Percentiles rank a stretch among this genome's conserved stretches.
phyloP scores from a whole-genome alignment of 2,113 vertebrate species.

The Morone chrysops region DNA sequence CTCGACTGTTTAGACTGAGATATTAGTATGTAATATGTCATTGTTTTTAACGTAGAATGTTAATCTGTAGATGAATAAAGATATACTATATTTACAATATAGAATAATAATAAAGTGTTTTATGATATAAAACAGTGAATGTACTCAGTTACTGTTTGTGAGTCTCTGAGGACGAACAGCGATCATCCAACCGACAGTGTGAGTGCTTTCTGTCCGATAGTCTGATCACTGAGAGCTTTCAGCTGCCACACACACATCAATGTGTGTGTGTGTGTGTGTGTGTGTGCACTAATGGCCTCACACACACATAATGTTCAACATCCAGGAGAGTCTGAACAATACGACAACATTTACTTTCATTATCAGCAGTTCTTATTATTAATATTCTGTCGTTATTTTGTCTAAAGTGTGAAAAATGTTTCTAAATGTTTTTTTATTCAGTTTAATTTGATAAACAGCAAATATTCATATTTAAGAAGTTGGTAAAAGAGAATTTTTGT shows the following conservation, averaged over 20 bases:
- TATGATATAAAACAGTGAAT: not conserved
- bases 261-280: conserved; percentile 29
- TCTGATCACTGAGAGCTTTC: conserved; percentile 69
- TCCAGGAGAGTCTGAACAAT: not conserved
- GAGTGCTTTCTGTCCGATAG: conserved; percentile 42
- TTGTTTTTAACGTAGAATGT: too few species aligned
- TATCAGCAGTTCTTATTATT: too few species aligned
- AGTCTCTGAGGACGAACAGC: not conserved
- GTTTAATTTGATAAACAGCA: not conserved
- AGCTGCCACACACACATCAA: conserved; percentile 41
- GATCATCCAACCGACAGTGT: conserved; percentile 20
- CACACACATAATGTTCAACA: not conserved
- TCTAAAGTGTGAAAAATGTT: not conserved
- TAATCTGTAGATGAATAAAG: too few species aligned
- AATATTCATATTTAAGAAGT: not conserved
- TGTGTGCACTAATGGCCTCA: conserved; percentile 33
- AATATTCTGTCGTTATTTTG: too few species aligned
- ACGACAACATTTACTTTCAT: too few species aligned
- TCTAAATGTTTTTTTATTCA: too few species aligned
- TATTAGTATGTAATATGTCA: too few species aligned
- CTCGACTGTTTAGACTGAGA: too few species aligned
- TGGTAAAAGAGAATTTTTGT: too few species aligned
- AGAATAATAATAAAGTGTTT: too few species aligned
- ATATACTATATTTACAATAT: too few species aligned
- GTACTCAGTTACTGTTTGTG: not conserved